Evolutionary conservation across 1,140 invertebrate genomes (phyloP), one percentile per base, ranked within the genome.

Genomic region (Drosophila nikananu): DNA sequence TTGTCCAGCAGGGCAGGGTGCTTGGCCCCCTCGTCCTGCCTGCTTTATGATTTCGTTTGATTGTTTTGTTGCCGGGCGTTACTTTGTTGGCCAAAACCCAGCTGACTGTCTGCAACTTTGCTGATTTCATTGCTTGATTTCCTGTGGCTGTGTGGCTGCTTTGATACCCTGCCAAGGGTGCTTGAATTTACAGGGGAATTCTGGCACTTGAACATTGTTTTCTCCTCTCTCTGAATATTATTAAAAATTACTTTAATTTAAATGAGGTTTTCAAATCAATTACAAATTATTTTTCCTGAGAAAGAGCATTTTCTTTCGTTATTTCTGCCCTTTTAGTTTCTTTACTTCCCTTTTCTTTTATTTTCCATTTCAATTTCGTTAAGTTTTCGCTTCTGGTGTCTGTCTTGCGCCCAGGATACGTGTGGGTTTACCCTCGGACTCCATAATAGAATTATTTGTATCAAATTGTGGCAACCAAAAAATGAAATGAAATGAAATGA

Each of bases 371-470:
- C 77, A 80, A 66, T 83, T 76, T 68, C 74, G 65, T 80, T 84
- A 66, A 54, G 77, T 80, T 83, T 66, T 76, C 52, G 37, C 51
- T 51, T 66, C 37, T 65, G 48, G 46, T 57, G 59, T 48, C 60
- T 61, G 55, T 39, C 27, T 70, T n/a, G n/a, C n/a, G n/a, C n/a
- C n/a, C 60, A 55, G 68, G 66, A 77, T 82, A 66, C 52, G 75
- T 64, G 75, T 78, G 83, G 79, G 74, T 77, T 77, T 76, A 76
- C 71, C 64, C 63, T 78, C 64, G 64, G 64, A 61, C 64, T 82
- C 78, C 68, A 78, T 84, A 86, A 84, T 84, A 57, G 74, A 86
- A 84, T 84, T 86, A 86, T 84, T 78, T 84, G 83, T 84, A 84
- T 84, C 76, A 86, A 84, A 86, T 86, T 87, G 75, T 87, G 83